A percentile compares a stretch with the other conserved stretches of the same genome.
phyloP scores from a whole-genome alignment of 1,140 invertebrate genomes.

The Pogonomyrmex californicus region DNA sequence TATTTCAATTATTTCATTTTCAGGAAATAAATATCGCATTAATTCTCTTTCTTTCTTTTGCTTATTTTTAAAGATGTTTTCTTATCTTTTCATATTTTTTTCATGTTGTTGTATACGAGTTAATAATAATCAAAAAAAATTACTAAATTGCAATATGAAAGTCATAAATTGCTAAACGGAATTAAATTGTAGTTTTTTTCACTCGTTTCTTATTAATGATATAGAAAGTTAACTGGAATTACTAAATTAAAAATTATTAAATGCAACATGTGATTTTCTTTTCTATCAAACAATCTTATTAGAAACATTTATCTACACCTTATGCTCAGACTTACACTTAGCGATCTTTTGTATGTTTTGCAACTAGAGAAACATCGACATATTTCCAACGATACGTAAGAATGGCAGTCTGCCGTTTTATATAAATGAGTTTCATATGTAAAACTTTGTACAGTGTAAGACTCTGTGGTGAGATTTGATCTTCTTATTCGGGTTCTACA shows the following conservation, averaged over 20 bases:
- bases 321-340: slow-evolving; percentile 3
- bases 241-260: not conserved
- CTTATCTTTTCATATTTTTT: not conserved
- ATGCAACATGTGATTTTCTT: not conserved
- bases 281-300: not conserved
- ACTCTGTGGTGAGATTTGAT: slow-evolving; percentile 20
- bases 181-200: slow-evolving; percentile 2
- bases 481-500: slow-evolving; percentile 48
- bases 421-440: slow-evolving; percentile 70
- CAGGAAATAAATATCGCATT: not conserved
- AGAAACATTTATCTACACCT: not conserved
- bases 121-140: not conserved
- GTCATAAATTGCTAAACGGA: not conserved
- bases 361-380: not conserved
- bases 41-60: not conserved
- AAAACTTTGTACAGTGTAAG: slow-evolving; percentile 9
- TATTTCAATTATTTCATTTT: slow-evolving; percentile 25
- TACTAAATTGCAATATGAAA: too few species aligned
- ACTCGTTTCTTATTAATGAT: not conserved
- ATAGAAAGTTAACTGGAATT: slow-evolving; percentile 7
- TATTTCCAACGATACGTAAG: not conserved
- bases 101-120: not conserved
- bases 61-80: not conserved
- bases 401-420: slow-evolving; percentile 65
- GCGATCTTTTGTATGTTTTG: slow-evolving; percentile 22